Evolutionary conservation across 2,113 vertebrate genomes (phyloP), one percentile per base, ranked within the genome.

Genomic region (Eublepharis macularius): DNA sequence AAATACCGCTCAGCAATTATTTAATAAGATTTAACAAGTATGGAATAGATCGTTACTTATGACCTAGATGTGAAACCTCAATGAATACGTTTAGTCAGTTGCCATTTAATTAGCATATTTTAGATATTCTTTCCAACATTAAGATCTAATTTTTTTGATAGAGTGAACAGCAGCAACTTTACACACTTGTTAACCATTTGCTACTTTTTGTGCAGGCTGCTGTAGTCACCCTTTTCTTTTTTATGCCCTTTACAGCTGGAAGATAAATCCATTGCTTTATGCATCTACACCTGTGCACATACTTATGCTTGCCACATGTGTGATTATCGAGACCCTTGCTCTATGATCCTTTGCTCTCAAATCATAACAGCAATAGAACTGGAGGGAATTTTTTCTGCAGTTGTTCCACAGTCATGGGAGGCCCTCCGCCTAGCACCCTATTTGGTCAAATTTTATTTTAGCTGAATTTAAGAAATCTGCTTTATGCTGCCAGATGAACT

Each of bases 1-100:
- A 95, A 95, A 95, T 95, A 95, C 94, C 94, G 94, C 89, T 88
- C 92, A 77, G 89, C 93, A 94, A 94, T 92, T 94, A 94, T 94
- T 94, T 92, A 87, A 95, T 91, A 89, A 94, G 75, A 85, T 93
- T 91, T 91, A 90, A 95, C 89, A 89, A 93, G 92, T 90, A 83
- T 81, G 41, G 82, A 85, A 92, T 92, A 95, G 83, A 92, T 86
- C 88, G 89, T 91, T 93, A 94, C 87, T 92, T 94, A 83, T 79
- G 86, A 90, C 89, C 92, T 88, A 92, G 80, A 80, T 86, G 83
- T 60, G 79, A 88, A 87, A 92, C 86, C 83, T 92, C 90, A 90
- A 87, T 94, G 91, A 90, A 95, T 95, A 91, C 80, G 74, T 89
- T 94, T 95, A 94, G 93, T 92, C 94, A 94, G 93, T 87, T 92